Base-by-base conservation (phyloP, 2,888 invertebrate genomes). In the Amphiduros pacificus region DNA sequence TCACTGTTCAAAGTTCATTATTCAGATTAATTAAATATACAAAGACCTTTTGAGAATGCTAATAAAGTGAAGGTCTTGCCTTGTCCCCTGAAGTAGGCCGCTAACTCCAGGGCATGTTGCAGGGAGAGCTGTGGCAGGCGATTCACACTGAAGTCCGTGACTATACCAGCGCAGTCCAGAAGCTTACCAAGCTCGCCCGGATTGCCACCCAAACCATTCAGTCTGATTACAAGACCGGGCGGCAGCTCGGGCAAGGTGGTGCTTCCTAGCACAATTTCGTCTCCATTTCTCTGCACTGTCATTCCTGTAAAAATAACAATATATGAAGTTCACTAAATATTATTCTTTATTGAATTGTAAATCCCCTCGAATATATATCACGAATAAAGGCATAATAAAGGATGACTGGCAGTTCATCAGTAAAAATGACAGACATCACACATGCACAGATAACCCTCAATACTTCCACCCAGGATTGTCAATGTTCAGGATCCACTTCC, bases 161-260 rank as follows among this genome's bases (percentile, higher is more conserved):
- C 51, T 27, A 77, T 72, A 56, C 73, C 71, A 5, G 60, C 57
- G 54, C 75, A 72, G 65, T 77, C 74, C 49, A 77, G 22, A 49
- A 69, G 64, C 11, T 67, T 63, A 2, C 74, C 56, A 22, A 56
- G 22, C 4, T 44, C 6, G 22, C 44, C 44, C 5, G 44, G 22
- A 20, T 44, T 22, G 6, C 44, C 44, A 11, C 20, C 5, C 6
- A 44, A 22, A 6, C 44, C 44, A 44, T 5, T 44, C 22, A 44
- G n/a, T 22, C 22, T 44, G 20, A 44, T 22, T n/a, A 44, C 6
- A 44, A 44, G 22, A 20, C 44, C 44, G 22, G 44, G 44, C 6
- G 44, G 44, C 44, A 44, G 22, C 5, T n/a, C n/a, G n/a, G 6
- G 20, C 44, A 44, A 44, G 5, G n/a, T 44, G 5, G 44, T 4